These are phyloP conservation scores for Amphiprion ocellaris DNA, from an alignment of 2,113 vertebrate genomes.

Conservation along the genomic window DNA sequence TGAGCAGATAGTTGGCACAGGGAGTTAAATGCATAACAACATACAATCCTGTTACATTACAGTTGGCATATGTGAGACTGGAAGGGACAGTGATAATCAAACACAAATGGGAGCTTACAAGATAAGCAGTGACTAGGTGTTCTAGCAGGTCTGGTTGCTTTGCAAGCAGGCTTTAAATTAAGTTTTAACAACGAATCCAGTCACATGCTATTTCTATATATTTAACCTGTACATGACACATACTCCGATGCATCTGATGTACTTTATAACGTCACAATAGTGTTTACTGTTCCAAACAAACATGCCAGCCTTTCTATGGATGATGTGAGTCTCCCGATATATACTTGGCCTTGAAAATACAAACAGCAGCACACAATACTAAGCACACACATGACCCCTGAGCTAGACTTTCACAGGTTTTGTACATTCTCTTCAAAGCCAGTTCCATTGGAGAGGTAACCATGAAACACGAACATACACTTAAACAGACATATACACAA, in stretches of 20 bases:
- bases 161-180: background rate
- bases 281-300: conserved; percentile 53
- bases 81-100: background rate
- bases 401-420: conserved; percentile 31
- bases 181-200: background rate
- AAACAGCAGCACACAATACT: conserved; percentile 20
- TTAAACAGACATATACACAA: conserved; percentile 16
- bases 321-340: conserved; percentile 30
- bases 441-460: conserved; percentile 9
- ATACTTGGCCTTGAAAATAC: conserved; percentile 55
- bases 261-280: conserved; percentile 9
- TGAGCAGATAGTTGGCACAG: background rate
- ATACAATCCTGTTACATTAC: background rate
- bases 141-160: background rate
- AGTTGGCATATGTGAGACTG: background rate
- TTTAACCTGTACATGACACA: conserved; percentile 4
- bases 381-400: conserved; percentile 41
- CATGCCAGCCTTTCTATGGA: conserved; percentile 25
- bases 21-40: background rate
- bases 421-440: conserved; percentile 42
- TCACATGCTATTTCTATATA: background rate
- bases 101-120: background rate
- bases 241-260: conserved; percentile 20
- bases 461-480: conserved; percentile 11
- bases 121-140: background rate